Evolutionary conservation across 1,140 invertebrate species (phyloP).

Genomic region (Whitmania pigra): DNA sequence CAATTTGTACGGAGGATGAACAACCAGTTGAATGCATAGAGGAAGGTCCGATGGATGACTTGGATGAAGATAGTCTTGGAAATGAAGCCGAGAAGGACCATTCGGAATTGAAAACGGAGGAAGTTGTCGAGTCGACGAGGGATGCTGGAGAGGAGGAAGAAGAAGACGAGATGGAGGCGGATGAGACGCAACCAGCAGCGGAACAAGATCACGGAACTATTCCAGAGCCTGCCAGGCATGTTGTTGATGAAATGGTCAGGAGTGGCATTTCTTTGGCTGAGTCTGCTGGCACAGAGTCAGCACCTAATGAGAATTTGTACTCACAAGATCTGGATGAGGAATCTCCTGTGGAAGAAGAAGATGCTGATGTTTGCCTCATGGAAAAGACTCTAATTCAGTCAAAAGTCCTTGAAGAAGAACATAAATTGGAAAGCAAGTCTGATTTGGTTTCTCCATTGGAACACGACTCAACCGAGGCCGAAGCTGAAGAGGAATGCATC

Average conservation of each 20-base stretch:
- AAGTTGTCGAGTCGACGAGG: no score
- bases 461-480: no score
- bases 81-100: no score
- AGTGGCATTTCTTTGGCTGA: slow-evolving; percentile 1
- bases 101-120: no score
- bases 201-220: not conserved
- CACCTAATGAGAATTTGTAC: slow-evolving; percentile 8
- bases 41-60: no score
- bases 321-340: not conserved
- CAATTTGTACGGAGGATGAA: no score
- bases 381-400: not conserved
- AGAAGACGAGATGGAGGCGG: not conserved
- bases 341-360: not conserved
- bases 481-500: no score
- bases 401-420: no score
- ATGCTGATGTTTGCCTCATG: not conserved
- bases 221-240: not conserved
- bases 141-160: not conserved
- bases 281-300: not conserved
- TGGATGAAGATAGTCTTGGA: no score
- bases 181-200: not conserved
- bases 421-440: no score
- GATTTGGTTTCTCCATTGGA: no score
- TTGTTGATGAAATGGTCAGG: slow-evolving; percentile 1
- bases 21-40: no score